Evolutionary conservation across 2,888 invertebrate species (phyloP).

Genomic region (Tortricodes alternella): DNA sequence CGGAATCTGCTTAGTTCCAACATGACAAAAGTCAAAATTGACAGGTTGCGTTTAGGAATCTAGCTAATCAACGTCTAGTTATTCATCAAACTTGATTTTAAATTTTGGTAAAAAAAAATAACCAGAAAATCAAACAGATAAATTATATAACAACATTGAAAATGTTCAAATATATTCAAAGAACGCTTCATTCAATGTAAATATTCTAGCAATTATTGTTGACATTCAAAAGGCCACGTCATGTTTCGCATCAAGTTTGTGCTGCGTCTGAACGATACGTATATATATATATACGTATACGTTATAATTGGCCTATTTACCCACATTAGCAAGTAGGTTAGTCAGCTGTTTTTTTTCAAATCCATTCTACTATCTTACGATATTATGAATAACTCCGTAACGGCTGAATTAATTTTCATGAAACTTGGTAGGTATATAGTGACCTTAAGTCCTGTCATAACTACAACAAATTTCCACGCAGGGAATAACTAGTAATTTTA

Average conservation of each 20-base stretch:
- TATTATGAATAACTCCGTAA: no score
- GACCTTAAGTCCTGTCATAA: no score
- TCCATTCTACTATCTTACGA: no score
- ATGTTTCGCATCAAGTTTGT: neutral
- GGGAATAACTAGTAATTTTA: no score
- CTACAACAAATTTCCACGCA: no score
- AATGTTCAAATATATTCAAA: neutral
- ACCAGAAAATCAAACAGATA: neutral
- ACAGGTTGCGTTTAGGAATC: slow-evolving; percentile 41
- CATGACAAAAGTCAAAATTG: slow-evolving; percentile 80
- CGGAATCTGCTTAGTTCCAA: slow-evolving; percentile 71
- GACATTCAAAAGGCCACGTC: slow-evolving; percentile 23
- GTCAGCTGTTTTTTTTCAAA: no score
- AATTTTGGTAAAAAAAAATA: neutral
- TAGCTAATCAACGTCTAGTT: slow-evolving; percentile 4
- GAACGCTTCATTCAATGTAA: neutral
- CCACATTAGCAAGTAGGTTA: neutral
- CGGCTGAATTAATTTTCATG: no score
- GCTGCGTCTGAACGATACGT: slow-evolving; percentile 16
- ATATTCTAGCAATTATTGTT: neutral
- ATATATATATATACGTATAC: neutral
- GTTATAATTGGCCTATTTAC: no score
- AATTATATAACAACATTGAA: no score
- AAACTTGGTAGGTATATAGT: no score
- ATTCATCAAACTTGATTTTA: neutral